Evolutionary conservation across 2,113 vertebrate species (phyloP), one percentile per base, ranked within the genome.

Genomic region (Nyctereutes procyonoides): DNA sequence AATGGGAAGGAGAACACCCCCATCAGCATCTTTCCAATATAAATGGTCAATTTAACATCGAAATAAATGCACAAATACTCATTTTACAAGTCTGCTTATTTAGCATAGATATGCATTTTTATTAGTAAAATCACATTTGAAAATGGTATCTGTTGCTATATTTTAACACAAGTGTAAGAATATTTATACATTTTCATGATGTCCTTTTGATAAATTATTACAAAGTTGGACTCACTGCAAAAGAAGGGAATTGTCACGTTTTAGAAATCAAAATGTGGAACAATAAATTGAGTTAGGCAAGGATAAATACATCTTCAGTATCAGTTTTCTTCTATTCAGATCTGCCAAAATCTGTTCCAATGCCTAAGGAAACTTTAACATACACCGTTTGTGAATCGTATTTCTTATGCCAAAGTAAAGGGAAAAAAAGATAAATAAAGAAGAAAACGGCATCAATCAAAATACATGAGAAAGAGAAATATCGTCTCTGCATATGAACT

Each of bases 401-500:
- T 97, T 98, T 98, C 97, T 97, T 98, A 93, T 90, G 90, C 93
- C 97, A 97, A 97, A 97, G 95, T 97, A 89, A 83, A 77, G 69
- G 30, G 8, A 60, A 82, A 98, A 97, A 97, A 96, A 98, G 97
- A 98, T 97, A 96, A 8, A 92, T 88, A 77, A 97, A 98, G 95
- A 98, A 98, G 97, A 97, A 98, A 98, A 97, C 79, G 98, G 97
- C 92, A 98, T 97, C 93, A 97, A 91, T 98, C 97, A 97, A 97
- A 97, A 96, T 92, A 93, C 1, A 19, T 97, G 98, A 98, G 98
- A 98, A 98, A 98, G 95, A 95, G 97, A 98, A 98, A 98, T 96
- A 98, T 93, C 97, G 97, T 96, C 96, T 98, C 95, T 99, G 98
- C 94, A 96, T 97, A 97, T 90, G 97, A 98, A 98, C 95, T 97